phyloP scores from a whole-genome alignment of 1,140 invertebrate species.

The Himalopsyche phryganea region DNA sequence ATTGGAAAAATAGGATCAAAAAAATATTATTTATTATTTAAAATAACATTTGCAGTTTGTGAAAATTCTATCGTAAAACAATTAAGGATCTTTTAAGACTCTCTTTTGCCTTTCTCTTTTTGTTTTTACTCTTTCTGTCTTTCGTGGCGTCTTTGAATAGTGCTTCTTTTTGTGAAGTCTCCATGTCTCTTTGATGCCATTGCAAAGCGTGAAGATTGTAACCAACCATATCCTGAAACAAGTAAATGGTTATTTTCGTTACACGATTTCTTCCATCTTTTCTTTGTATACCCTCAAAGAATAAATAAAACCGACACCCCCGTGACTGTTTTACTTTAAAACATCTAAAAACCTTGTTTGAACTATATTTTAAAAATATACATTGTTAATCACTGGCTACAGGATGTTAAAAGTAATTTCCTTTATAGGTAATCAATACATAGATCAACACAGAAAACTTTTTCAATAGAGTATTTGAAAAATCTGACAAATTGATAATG shows the following conservation, averaged over 20 bases:
- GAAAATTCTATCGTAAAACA: constrained; percentile 38
- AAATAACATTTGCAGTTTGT: not conserved
- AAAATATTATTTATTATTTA: constrained; percentile 1
- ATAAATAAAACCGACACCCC: not conserved
- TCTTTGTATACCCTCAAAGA: constrained; percentile 7
- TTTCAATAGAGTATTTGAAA: too few species aligned
- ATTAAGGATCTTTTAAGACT: constrained; percentile 61
- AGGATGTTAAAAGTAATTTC: too few species aligned
- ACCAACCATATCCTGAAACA: constrained; percentile 74
- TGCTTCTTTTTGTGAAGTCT: constrained; percentile 73
- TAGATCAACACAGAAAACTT: too few species aligned
- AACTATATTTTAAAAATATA: too few species aligned
- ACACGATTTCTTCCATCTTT: not conserved
- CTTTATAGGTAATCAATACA: too few species aligned
- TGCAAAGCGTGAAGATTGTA: constrained; percentile 83
- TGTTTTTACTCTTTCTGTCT: constrained; percentile 63
- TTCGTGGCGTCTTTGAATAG: constrained; percentile 79
- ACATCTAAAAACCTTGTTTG: too few species aligned
- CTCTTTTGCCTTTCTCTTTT: constrained; percentile 66
- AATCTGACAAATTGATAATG: too few species aligned
- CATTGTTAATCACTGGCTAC: too few species aligned
- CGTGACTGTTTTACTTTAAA: too few species aligned
- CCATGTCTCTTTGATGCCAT: constrained; percentile 73
- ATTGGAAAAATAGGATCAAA: not conserved
- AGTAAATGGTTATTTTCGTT: constrained; percentile 18